Base-by-base conservation (phyloP, 2,888 invertebrate species). In the Silvanus unidentatus region DNA sequence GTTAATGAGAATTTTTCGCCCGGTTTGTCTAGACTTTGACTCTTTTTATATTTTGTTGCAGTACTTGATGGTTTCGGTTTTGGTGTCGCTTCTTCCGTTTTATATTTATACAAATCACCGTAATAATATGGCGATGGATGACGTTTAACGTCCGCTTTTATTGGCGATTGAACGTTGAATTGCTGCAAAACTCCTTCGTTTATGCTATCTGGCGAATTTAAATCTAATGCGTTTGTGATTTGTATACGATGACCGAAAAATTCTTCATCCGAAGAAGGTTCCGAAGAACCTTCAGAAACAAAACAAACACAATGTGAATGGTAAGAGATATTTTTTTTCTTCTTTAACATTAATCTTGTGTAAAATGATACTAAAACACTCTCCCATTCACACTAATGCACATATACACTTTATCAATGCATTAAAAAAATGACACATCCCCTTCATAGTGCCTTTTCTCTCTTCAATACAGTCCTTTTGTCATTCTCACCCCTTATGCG, bases 61-160 rank as follows among this genome's bases (percentile, higher is more conserved):
- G 48, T 12, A 6, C 5, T 6, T 8, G n/a, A 10, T 43, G 11
- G 16, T 12, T 43, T 13, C n/a, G n/a, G n/a, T n/a, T 39, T 42
- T 37, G 43, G 27, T 12, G 54, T 48, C 16, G 54, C 53, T 48
- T 59, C 60, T 40, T 64, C 60, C 9, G 60, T 56, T 61, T 64
- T 63, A 42, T 69, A 68, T 58, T 80, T 79, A 49, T 86, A 82
- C 42, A 88, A 71, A 64, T 88, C 88, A 1, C 86, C 86, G 79
- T 88, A 88, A 60, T 88, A 88, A 65, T 88, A 88, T 1, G 88
- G 88, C 44, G 88, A 88, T 9, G 87, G 87, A 64, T 88, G 86
- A 28, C 86, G 77, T 65, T 76, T 77, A 34, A 56, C 49, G 66
- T 79, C 77, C 69, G 53, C 74, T 71, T 79, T 80, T 69, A 65